Evolutionary conservation across 2,888 invertebrate genomes (phyloP).

Genomic region (Acanthopleura granulata): DNA sequence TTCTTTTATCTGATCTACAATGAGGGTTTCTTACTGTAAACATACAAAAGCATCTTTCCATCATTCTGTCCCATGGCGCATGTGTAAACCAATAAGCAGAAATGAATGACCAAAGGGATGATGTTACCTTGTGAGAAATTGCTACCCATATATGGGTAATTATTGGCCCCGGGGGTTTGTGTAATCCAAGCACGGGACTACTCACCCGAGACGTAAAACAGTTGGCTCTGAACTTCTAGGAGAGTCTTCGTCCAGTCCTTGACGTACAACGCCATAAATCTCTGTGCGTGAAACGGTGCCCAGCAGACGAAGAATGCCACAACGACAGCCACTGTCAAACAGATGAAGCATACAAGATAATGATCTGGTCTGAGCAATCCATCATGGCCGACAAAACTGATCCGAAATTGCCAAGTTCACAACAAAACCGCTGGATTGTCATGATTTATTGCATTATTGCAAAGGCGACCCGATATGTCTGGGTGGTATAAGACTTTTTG

Average conservation of each 20-base stretch:
- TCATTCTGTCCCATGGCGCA: no score
- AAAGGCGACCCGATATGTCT: no score
- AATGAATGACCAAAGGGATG: no score
- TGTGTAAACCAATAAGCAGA: no score
- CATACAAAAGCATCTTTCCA: no score
- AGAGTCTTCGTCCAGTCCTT: conserved; percentile 63
- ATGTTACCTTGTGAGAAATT: no score
- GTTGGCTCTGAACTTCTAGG: conserved; percentile 63
- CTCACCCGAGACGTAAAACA: conserved; percentile 69
- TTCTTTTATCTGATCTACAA: no score
- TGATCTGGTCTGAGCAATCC: background rate
- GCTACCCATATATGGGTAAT: no score
- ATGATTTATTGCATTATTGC: no score
- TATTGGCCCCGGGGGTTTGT: no score
- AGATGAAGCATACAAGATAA: background rate
- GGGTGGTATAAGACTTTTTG: no score
- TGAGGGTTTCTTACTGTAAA: no score
- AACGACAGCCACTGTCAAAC: conserved; percentile 86
- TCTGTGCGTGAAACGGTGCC: conserved; percentile 93
- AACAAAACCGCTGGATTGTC: background rate
- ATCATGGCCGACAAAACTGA: background rate
- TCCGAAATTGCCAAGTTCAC: conserved; percentile 7
- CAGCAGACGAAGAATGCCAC: conserved; percentile 93
- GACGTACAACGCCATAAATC: conserved; percentile 78
- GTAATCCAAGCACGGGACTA: background rate